Conservation (phyloP, 2,797 vertebrate species). For the Cyprinodon diabolis region DNA sequence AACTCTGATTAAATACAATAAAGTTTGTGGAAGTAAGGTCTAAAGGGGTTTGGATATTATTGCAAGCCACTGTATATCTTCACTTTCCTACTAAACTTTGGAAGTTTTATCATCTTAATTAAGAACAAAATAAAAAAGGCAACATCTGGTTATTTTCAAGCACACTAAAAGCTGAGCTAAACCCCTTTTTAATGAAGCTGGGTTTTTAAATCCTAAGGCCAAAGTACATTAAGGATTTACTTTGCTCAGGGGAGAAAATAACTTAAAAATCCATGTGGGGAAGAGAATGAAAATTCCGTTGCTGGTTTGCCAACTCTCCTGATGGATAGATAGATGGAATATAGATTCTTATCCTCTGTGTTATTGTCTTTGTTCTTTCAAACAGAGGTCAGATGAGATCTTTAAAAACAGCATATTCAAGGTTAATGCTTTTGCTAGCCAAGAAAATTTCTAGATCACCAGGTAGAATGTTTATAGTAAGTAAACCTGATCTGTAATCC, state of each 20-base stretch:
- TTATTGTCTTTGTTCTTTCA: not conserved
- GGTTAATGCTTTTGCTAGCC: not conserved
- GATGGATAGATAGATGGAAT: no score
- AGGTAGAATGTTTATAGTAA: no score
- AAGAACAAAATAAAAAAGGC: not conserved
- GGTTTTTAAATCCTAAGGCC: constrained; percentile 4
- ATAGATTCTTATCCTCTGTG: not conserved
- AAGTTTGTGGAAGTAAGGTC: not conserved
- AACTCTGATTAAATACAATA: not conserved
- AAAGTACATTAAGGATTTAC: constrained; percentile 9
- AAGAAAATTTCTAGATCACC: not conserved
- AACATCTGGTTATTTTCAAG: constrained; percentile 8
- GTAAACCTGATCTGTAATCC: not conserved
- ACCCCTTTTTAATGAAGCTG: constrained; percentile 3
- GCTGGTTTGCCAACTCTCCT: no score
- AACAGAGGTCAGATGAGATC: not conserved
- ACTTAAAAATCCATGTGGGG: constrained; percentile 13
- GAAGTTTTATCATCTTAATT: not conserved
- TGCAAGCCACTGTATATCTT: not conserved
- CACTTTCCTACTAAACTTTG: not conserved
- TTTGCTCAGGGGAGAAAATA: not conserved
- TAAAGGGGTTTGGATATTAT: not conserved
- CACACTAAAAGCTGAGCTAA: constrained; percentile 5
- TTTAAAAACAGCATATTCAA: not conserved
- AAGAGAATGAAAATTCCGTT: no score